phyloP scores from a whole-genome alignment of 1,140 invertebrate species.

The Nasonia vitripennis region DNA sequence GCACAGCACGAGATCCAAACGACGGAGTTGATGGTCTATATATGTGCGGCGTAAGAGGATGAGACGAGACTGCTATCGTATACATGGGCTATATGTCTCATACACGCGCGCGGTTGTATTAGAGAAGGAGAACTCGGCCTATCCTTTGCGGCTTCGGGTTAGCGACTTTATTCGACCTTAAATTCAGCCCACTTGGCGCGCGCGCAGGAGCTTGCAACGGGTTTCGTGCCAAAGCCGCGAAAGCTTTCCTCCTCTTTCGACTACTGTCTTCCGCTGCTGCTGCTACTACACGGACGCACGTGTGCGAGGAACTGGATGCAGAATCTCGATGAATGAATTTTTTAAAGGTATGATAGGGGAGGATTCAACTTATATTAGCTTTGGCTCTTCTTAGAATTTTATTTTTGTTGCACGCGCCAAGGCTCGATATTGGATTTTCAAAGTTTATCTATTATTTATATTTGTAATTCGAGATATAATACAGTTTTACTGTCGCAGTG shows the following conservation, averaged over 20 bases:
- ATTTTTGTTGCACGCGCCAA: too few species aligned
- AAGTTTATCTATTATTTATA: neutral
- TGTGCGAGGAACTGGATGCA: neutral
- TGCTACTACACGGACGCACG: neutral
- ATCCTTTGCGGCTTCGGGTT: conserved; percentile 40
- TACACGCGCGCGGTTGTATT: neutral
- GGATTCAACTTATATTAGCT: neutral
- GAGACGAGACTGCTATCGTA: conserved; percentile 30
- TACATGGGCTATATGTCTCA: conserved; percentile 25
- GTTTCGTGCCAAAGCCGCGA: conserved; percentile 47
- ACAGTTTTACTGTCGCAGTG: too few species aligned
- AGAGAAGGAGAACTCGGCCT: neutral
- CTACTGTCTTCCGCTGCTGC: neutral
- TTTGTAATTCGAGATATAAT: too few species aligned
- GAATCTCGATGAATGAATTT: conserved; percentile 34
- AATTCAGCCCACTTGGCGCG: conserved; percentile 57
- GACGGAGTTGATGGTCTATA: neutral
- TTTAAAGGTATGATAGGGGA: neutral
- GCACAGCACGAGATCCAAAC: neutral
- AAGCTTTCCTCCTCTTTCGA: neutral
- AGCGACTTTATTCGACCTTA: conserved; percentile 58
- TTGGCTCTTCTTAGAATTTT: neutral
- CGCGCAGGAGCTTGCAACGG: conserved; percentile 23
- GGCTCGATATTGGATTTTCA: too few species aligned
- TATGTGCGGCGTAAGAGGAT: neutral